Evolutionary conservation across 2,888 invertebrate species (phyloP).

Genomic region (Microchrysa polita): DNA sequence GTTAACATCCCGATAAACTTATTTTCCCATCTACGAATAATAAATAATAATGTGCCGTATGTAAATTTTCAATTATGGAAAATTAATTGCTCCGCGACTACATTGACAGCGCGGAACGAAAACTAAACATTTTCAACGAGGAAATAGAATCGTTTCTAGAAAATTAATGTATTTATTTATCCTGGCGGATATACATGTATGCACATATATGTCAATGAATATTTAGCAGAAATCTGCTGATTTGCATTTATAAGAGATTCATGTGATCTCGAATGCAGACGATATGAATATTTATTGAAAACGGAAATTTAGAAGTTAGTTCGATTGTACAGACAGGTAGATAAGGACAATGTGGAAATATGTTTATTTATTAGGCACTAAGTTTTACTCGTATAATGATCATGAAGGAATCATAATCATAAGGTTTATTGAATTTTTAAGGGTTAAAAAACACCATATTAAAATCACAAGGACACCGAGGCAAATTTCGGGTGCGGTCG

Average conservation of each 20-base stretch:
- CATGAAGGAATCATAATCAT: too few species aligned
- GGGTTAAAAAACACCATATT: too few species aligned
- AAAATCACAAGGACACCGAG: too few species aligned
- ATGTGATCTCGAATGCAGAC: background rate
- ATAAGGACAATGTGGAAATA: too few species aligned
- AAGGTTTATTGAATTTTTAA: too few species aligned
- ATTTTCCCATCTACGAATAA: slow-evolving; percentile 16
- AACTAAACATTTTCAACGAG: background rate
- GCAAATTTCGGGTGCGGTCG: too few species aligned
- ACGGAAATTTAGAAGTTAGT: slow-evolving; percentile 19
- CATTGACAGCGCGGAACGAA: slow-evolving; percentile 16
- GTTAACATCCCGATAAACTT: slow-evolving; percentile 11
- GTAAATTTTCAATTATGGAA: slow-evolving; percentile 35
- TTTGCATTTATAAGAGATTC: background rate
- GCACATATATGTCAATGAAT: background rate
- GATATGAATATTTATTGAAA: slow-evolving; percentile 18
- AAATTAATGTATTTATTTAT: slow-evolving; percentile 1
- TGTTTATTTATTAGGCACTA: too few species aligned
- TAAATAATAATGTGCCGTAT: slow-evolving; percentile 12
- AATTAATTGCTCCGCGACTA: slow-evolving; percentile 27
- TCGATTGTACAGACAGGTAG: too few species aligned
- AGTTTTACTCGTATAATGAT: too few species aligned
- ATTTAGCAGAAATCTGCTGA: background rate
- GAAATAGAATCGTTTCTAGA: background rate
- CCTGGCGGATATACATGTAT: background rate